Evolutionary conservation across 2,113 vertebrate species (phyloP).

Genomic region (Forbesichthys agassizii): DNA sequence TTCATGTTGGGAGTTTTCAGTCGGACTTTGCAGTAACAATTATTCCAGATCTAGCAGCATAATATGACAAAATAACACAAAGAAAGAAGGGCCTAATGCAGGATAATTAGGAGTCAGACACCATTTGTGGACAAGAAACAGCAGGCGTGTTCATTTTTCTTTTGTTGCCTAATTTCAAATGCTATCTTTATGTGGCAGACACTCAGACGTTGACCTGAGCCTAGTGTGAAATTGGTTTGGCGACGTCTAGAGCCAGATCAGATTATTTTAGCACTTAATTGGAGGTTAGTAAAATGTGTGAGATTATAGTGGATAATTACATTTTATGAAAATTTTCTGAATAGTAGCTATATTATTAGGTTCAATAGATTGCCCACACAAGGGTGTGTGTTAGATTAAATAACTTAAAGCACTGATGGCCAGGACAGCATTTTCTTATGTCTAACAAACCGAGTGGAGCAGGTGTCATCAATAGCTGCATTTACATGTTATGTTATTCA

Average conservation of each 20-base stretch:
- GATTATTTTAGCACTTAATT: constrained; percentile 42
- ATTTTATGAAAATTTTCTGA: neutral
- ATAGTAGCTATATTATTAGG: too few relatives aligned
- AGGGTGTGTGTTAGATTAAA: constrained; percentile 45
- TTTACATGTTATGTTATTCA: neutral
- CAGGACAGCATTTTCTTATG: constrained; percentile 24
- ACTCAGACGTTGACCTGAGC: constrained; percentile 20
- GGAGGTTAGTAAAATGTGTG: constrained; percentile 35
- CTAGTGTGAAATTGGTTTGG: constrained; percentile 48
- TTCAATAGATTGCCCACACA: constrained; percentile 1
- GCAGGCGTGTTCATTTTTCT: constrained; percentile 1
- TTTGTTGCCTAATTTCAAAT: constrained; percentile 13
- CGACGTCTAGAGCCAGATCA: constrained; percentile 26
- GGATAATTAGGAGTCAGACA: neutral
- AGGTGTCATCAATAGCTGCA: constrained; percentile 18
- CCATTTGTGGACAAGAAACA: neutral
- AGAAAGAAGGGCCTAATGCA: neutral
- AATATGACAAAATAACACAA: neutral
- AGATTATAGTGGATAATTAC: constrained; percentile 38
- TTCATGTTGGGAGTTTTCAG: too few relatives aligned
- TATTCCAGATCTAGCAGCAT: neutral
- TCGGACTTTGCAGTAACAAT: too few relatives aligned
- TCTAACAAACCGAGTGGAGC: constrained; percentile 30
- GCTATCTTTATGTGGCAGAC: constrained; percentile 7
- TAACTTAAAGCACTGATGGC: constrained; percentile 46